Base-by-base conservation (phyloP, 1,140 invertebrate species). In the Aphaenogaster rudis region DNA sequence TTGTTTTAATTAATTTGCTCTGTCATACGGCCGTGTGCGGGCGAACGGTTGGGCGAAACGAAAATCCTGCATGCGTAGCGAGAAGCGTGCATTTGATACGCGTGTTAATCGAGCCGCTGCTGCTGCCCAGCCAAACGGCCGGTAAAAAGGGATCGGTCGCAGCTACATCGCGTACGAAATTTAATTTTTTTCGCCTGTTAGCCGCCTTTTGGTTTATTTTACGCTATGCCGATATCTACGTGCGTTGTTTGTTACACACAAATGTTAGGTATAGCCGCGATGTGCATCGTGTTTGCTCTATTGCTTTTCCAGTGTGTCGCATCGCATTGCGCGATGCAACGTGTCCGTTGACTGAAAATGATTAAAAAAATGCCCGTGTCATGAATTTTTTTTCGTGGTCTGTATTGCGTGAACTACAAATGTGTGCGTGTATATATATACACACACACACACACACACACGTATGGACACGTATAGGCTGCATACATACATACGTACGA, bases 1-100 rank as follows among this genome's bases (percentile, higher is more conserved):
- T 74, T 84, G 54, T 84, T 84, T 84, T 84, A 84, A 84, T 84
- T 84, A 84, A 84, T 84, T 84, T 63, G 69, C 80, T 63, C 69
- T 84, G 69, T 84, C 80, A 84, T 48, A 84, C 45, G 42, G 13
- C 33, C 48, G 13, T 28, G 52, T n/a, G 42, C 42, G 67, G 15
- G 42, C 39, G 78, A 9, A 54, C 63, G 63, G 6, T 13, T 7
- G 48, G 45, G 54, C 52, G 66, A 74, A 69, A 57, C 45, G 45
- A 80, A 80, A 84, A 76, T 61, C 28, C 42, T 36, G 54, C 69
- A 61, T 76, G 80, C 67, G 67, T 61, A 28, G 39, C 39, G 80
- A 48, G 54, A 21, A 74, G 54, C 67, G 67, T 82, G 80, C 80
- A 42, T 84, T 84, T 84, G 80, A 84, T 84, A 48, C 33, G 80